A percentile compares a stretch with the other conserved stretches of the same genome.
These are phyloP conservation scores for Polypedilum pembai DNA, from an alignment of 1,140 invertebrate genomes.

Conservation along the genomic window DNA sequence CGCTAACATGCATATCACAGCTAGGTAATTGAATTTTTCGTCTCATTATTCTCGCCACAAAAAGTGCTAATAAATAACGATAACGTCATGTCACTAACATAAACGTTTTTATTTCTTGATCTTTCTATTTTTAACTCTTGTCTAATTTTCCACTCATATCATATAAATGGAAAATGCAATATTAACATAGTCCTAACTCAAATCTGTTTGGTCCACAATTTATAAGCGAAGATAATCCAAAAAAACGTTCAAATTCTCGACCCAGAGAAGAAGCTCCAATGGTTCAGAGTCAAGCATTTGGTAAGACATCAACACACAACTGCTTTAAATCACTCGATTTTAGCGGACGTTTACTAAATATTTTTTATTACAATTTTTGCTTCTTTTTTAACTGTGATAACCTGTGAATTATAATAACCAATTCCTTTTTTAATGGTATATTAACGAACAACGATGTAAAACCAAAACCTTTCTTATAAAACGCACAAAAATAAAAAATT, in stretches of 20 bases:
- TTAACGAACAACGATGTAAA: slow-evolving; percentile 29
- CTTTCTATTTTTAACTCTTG: slow-evolving; percentile 17
- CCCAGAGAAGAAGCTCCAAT: slow-evolving; percentile 35
- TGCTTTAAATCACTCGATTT: neutral
- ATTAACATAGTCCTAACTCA: slow-evolving; percentile 40
- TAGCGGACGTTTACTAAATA: neutral
- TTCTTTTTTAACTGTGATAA: slow-evolving; percentile 1
- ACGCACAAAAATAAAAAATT: slow-evolving; percentile 35
- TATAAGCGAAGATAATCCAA: slow-evolving; percentile 37
- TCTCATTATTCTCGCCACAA: neutral
- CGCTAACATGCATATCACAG: slow-evolving; percentile 38
- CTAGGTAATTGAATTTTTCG: slow-evolving; percentile 36
- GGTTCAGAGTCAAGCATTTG: slow-evolving; percentile 40
- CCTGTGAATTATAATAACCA: neutral
- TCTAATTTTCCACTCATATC: neutral
- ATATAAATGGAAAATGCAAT: neutral
- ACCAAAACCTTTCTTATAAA: slow-evolving; percentile 32
- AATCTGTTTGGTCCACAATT: slow-evolving; percentile 42
- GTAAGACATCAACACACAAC: neutral
- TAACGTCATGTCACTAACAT: neutral
- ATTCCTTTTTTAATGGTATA: neutral
- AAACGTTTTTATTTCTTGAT: neutral
- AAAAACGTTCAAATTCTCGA: slow-evolving; percentile 33
- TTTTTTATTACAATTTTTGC: neutral
- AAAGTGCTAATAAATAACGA: too few species aligned